Evolutionary conservation across 2,113 vertebrate genomes (phyloP).

Genomic region (Paramisgurnus dabryanus): DNA sequence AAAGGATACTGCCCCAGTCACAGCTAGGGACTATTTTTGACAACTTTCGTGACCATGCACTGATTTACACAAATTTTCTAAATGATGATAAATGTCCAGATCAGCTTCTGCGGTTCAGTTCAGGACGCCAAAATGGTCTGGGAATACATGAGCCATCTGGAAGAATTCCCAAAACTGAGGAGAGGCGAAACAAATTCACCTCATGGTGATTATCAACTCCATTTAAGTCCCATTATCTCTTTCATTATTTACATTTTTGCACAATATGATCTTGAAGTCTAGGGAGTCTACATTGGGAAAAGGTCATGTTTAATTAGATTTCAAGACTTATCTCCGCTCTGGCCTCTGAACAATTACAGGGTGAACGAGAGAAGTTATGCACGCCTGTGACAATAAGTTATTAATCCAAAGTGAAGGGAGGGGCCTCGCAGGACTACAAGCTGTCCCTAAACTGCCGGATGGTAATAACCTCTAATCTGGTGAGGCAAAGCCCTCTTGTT

Average conservation of each 20-base stretch:
- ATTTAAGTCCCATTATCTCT: constrained; percentile 60
- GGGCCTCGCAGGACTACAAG: constrained; percentile 28
- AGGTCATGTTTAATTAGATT: constrained; percentile 71
- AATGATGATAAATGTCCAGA: not conserved
- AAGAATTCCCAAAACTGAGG: not conserved
- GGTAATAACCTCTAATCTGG: constrained; percentile 48
- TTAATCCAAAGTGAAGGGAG: constrained; percentile 42
- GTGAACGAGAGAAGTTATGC: constrained; percentile 55
- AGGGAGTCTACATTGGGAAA: constrained; percentile 51
- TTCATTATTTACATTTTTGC: constrained; percentile 55
- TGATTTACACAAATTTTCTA: too few relatives aligned
- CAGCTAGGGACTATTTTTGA: too few relatives aligned
- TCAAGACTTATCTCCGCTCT: constrained; percentile 54
- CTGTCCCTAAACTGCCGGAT: constrained; percentile 36
- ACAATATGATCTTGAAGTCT: constrained; percentile 49
- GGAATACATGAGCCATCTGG: not conserved
- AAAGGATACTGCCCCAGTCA: too few relatives aligned
- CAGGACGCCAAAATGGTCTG: constrained; percentile 12
- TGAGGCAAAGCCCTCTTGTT: constrained; percentile 37
- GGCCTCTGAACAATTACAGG: constrained; percentile 62
- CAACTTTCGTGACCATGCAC: too few relatives aligned
- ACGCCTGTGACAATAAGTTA: constrained; percentile 54
- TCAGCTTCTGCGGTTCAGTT: not conserved
- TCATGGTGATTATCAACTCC: constrained; percentile 58
- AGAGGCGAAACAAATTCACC: constrained; percentile 8